A percentile compares a stretch with the other conserved stretches of the same genome.
Conservation (phyloP, 2,888 invertebrate species). For the Chrysolina haemoptera region DNA sequence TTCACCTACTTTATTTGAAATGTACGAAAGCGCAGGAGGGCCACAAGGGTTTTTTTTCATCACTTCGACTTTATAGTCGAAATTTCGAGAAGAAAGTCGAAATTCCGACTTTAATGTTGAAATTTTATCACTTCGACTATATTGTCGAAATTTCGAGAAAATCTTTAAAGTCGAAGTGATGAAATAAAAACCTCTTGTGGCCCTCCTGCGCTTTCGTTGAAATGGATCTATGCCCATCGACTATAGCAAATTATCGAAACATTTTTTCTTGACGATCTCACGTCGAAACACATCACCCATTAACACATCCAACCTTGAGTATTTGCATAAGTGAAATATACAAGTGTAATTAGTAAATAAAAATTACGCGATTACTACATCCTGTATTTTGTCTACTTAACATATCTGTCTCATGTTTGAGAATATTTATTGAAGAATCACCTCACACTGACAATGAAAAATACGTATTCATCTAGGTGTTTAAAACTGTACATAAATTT, state of each 20-base stretch:
- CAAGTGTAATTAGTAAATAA: conserved; percentile 29
- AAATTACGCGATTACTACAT: conserved; percentile 31
- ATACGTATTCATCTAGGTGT: background rate
- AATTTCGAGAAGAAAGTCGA: too few relatives aligned
- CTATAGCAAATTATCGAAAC: background rate
- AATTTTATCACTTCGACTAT: too few relatives aligned
- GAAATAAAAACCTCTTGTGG: too few relatives aligned
- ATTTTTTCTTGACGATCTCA: conserved; percentile 8
- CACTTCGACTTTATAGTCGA: too few relatives aligned
- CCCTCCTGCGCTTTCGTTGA: too few relatives aligned
- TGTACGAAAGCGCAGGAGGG: too few relatives aligned
- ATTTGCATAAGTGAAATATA: conserved; percentile 34
- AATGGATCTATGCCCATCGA: background rate
- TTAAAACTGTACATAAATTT: background rate
- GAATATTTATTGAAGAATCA: conserved; percentile 10
- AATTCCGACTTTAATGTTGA: too few relatives aligned
- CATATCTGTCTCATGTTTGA: conserved; percentile 13
- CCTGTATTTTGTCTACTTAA: conserved; percentile 21
- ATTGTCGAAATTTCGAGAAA: too few relatives aligned
- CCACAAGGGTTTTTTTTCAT: too few relatives aligned
- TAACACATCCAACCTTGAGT: conserved; percentile 38
- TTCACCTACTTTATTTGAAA: too few relatives aligned
- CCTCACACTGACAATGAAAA: background rate
- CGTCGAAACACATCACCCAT: conserved; percentile 24
- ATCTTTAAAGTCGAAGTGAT: too few relatives aligned